phyloP scores from a whole-genome alignment of 2,797 vertebrate genomes.

The Chromobotia macracanthus region DNA sequence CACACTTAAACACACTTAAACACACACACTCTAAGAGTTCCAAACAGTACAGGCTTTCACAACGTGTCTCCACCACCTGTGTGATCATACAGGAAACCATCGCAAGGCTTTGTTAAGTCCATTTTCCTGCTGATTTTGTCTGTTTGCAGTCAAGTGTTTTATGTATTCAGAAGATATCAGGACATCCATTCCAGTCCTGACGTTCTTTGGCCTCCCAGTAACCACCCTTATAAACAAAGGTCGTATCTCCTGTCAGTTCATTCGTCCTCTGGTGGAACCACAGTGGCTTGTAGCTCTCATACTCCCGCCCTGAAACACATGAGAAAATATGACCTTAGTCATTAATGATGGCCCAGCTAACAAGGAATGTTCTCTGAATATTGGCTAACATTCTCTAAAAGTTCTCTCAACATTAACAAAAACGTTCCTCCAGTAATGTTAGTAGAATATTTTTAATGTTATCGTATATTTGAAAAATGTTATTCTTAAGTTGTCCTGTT shows the following conservation, averaged over 20 bases:
- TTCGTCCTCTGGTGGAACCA: slow-evolving; percentile 94
- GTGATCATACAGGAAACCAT: neutral
- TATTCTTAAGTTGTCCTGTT: too few species aligned
- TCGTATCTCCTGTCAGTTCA: slow-evolving; percentile 85
- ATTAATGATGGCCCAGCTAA: too few species aligned
- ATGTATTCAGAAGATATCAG: slow-evolving; percentile 89
- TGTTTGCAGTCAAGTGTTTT: slow-evolving; percentile 48
- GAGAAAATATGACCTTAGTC: too few species aligned
- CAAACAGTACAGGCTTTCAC: slow-evolving; percentile 12
- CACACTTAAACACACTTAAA: slow-evolving; percentile 6
- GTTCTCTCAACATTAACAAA: too few species aligned
- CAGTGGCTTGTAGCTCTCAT: slow-evolving; percentile 85
- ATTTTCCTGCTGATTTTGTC: neutral
- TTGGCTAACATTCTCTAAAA: too few species aligned
- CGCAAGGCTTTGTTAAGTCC: slow-evolving; percentile 4
- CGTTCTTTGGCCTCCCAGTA: slow-evolving; percentile 97
- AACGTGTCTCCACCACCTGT: slow-evolving; percentile 14
- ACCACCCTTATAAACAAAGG: slow-evolving; percentile 91
- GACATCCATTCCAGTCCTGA: slow-evolving; percentile 90
- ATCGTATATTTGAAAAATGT: too few species aligned
- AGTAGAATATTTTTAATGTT: too few species aligned
- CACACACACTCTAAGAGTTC: neutral
- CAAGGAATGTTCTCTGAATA: too few species aligned
- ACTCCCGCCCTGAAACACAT: slow-evolving; percentile 82
- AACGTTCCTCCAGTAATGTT: too few species aligned